Base-by-base conservation (phyloP, 2,888 invertebrate species). In the Protodeltote pygarga region DNA sequence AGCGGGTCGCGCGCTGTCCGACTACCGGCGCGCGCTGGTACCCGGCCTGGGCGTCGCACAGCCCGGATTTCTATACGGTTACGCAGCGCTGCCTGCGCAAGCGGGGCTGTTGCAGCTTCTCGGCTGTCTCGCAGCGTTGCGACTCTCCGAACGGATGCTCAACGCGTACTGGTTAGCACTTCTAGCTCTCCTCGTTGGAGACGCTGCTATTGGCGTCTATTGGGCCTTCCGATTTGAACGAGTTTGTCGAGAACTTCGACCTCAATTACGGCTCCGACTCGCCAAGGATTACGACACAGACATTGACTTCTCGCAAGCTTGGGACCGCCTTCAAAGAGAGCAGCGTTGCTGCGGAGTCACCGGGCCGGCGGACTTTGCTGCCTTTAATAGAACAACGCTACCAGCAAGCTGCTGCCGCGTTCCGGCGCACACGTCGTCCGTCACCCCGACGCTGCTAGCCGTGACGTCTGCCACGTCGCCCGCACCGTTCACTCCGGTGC, bases 151-250 rank as follows among this genome's bases (percentile, higher is more conserved):
- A 78, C 94, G 95, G 53, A 93, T 97, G 71, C 93, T 97, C 48
- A 96, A 96, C 92, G 95, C 95, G 54, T 97, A 97, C 84, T 97
- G 97, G 97, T 89, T 96, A 48, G 93, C 97, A 17, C 89, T 97
- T 62, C 92, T 97, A 25, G 95, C 95, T 15, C 92, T 97, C 35
- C 93, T 97, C 40, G 95, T 96, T 74, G 97, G 97, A 48, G 97
- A 97, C 93, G 95, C 95, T 9, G 94, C 97, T 35, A 94, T 97
- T 60, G 97, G 97, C 31, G 94, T 97, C 45, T 96, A 96, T 73
- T 97, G 97, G 97, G 95, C 97, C 58, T 96, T 96, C 84, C 93
- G 95, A 23, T 95, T 95, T 81, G 95, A 96, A 76, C 93, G 93
- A 49, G 94, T 97, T 70, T 95, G 95, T 73, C 94, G 95, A 62